Percentiles rank a stretch among this genome's conserved stretches.
phyloP scores from a whole-genome alignment of 2,888 invertebrate species.

The Serripes groenlandicus region DNA sequence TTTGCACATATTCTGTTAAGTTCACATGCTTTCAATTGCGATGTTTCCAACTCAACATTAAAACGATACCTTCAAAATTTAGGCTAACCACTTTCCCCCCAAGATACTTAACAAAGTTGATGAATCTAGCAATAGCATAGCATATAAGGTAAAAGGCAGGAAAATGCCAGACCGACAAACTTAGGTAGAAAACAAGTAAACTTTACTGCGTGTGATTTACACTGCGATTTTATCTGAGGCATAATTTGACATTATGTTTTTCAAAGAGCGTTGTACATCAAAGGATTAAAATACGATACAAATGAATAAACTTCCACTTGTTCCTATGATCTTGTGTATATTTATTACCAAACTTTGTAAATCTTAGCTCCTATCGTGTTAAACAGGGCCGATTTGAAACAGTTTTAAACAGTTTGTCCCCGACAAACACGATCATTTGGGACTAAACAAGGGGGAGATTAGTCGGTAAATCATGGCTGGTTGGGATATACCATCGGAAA shows the following conservation, averaged over 20 bases:
- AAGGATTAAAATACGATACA: conserved; percentile 63
- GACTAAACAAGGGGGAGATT: conserved; percentile 55
- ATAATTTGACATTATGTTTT: conserved; percentile 64
- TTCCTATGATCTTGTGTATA: conserved; percentile 57
- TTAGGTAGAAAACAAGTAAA: conserved; percentile 15
- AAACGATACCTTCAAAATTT: no score
- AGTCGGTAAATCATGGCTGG: conserved; percentile 42
- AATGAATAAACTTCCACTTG: conserved; percentile 52
- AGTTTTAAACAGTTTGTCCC: conserved; percentile 27
- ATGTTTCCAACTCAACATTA: no score
- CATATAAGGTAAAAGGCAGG: no score
- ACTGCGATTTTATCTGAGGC: conserved; percentile 33
- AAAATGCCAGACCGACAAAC: not conserved
- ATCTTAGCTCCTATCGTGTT: conserved; percentile 58
- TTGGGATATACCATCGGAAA: conserved; percentile 31
- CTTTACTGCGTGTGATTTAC: conserved; percentile 51
- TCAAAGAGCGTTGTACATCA: conserved; percentile 54
- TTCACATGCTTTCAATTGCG: no score
- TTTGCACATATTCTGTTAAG: no score
- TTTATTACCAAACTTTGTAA: conserved; percentile 62
- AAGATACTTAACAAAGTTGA: no score
- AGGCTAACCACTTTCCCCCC: no score
- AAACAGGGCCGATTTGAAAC: conserved; percentile 54
- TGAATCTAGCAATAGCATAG: no score
- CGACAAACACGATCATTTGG: conserved; percentile 61